phyloP scores from a whole-genome alignment of 2,797 vertebrate genomes.

The Rhadinocentrus ornatus region DNA sequence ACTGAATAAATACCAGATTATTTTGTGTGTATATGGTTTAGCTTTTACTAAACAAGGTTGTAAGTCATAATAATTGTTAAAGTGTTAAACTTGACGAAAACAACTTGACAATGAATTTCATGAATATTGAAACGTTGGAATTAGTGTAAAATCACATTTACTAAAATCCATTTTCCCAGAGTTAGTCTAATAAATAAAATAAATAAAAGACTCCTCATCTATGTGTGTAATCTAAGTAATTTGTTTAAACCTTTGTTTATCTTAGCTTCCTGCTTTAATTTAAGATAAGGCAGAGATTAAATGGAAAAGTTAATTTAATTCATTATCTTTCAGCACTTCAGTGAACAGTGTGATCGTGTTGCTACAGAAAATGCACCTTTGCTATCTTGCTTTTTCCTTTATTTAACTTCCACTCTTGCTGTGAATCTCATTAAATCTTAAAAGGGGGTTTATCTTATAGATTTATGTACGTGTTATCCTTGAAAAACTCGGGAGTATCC shows the following conservation, averaged over 20 bases:
- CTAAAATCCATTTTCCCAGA: no score
- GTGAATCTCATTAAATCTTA: constrained; percentile 65
- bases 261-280: constrained; percentile 45
- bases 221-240: no score
- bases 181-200: no score
- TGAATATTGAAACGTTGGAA: no score
- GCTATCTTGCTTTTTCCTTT: constrained; percentile 31
- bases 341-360: constrained; percentile 44
- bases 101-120: no score
- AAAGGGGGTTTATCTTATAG: constrained; percentile 53
- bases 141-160: no score
- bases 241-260: constrained; percentile 49
- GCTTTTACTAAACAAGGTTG: no score
- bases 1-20: no score
- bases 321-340: constrained; percentile 58
- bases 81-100: no score
- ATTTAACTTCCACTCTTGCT: constrained; percentile 20
- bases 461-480: constrained; percentile 50
- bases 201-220: no score
- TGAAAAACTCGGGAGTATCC: constrained; percentile 48
- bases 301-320: constrained; percentile 59
- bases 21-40: no score
- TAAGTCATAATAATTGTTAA: no score
- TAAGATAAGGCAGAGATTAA: constrained; percentile 68
- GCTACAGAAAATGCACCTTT: constrained; percentile 41